Evolutionary conservation across 2,888 invertebrate genomes (phyloP).

Genomic region (Xestia sexstrigata): DNA sequence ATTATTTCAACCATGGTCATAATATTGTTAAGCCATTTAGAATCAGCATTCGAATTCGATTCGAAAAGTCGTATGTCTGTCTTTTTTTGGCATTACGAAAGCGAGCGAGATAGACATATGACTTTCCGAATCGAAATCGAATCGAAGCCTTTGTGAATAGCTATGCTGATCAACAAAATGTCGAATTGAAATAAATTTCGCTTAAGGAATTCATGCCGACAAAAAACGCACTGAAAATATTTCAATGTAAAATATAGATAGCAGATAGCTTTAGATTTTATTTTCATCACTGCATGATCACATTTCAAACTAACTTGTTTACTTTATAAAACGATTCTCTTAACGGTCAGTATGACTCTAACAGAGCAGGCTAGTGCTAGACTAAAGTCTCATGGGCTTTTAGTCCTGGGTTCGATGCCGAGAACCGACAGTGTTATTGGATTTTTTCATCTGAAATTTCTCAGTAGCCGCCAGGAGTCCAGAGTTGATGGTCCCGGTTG

Average conservation of each 20-base stretch:
- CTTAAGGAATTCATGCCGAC: slow-evolving; percentile 7
- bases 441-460: background rate
- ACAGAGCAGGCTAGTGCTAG: background rate
- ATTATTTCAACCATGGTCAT: background rate
- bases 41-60: background rate
- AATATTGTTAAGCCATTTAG: too few species aligned
- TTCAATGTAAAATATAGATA: background rate
- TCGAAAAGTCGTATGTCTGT: too few species aligned
- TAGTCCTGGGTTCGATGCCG: background rate
- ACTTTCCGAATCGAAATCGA: too few species aligned
- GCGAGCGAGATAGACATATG: too few species aligned
- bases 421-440: background rate
- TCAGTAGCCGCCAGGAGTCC: too few species aligned
- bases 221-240: slow-evolving; percentile 30
- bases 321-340: background rate
- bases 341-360: background rate
- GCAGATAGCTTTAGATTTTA: background rate
- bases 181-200: background rate
- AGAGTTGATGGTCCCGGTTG: background rate
- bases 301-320: background rate
- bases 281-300: background rate
- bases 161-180: background rate
- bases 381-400: background rate
- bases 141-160: too few species aligned
- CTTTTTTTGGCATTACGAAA: too few species aligned